Percentiles rank a stretch among this genome's conserved stretches.
Evolutionary conservation across 2,113 vertebrate genomes (phyloP).

Genomic region (Datnioides undecimradiatus): DNA sequence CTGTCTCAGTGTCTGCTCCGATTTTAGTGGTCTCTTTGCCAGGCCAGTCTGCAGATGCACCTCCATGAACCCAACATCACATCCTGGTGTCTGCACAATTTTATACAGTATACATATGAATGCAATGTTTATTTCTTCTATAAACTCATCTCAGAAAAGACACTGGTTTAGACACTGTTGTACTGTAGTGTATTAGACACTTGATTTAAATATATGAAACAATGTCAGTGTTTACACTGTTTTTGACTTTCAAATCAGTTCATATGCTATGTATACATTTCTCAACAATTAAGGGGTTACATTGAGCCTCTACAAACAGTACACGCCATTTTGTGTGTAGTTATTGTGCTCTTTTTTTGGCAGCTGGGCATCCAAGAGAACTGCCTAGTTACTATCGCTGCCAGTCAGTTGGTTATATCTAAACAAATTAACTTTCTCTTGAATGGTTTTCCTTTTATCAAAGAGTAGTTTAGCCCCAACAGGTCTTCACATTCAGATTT

Average conservation of each 20-base stretch:
- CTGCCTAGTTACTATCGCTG: no score
- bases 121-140: neutral
- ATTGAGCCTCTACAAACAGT: no score
- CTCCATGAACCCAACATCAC: slow-evolving; percentile 6
- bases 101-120: neutral
- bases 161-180: neutral
- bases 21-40: slow-evolving; percentile 52
- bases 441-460: neutral
- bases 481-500: no score
- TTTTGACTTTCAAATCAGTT: no score
- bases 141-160: neutral
- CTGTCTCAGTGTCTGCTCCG: slow-evolving; percentile 67
- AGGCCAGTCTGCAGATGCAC: slow-evolving; percentile 13
- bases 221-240: no score
- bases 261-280: no score
- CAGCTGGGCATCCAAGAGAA: no score
- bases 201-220: no score
- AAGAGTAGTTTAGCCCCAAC: slow-evolving; percentile 2
- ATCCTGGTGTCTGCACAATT: neutral
- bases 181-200: neutral
- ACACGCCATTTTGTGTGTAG: no score
- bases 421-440: neutral
- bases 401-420: no score
- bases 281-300: no score
- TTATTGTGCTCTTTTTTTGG: no score